Base-by-base conservation (phyloP, 2,888 invertebrate genomes). In the Listrodromus nycthemerus region DNA sequence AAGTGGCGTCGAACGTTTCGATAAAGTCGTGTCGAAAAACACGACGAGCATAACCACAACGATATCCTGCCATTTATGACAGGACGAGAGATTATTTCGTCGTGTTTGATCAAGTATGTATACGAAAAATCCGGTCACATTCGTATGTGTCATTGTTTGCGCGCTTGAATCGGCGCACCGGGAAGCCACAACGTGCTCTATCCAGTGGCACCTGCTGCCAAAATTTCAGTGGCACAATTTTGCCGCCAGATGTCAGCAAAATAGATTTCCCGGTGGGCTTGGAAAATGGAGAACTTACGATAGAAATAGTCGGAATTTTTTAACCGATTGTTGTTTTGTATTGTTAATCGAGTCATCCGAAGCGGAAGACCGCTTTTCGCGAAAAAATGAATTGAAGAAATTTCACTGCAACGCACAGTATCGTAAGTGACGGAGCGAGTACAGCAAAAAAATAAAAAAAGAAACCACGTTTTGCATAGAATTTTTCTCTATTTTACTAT, bases 201-300 rank as follows among this genome's bases (percentile, higher is more conserved):
- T 41, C 41, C 41, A 41, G 16, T 16, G 41, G 41, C 0, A 16
- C 41, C 1, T 16, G 41, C 41, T 4, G 41, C 0, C 41, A 10
- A 13, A 3, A 1, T 16, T 13, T 0, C 3, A 6, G 21, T 58
- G 0, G 21, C 21, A 1, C 58, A 8, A 19, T 48, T 6, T 16
- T 41, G 24, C 70, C 27, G 33, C 61, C 24, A 50, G 83, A 67
- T 70, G 80, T 70, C 75, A 76, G 19, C 33, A 30, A 19, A 1
- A 10, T 16, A 30, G 7, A 30, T 30, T n/a, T 30, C 30, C 45
- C 69, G 5, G 19, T 24, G 24, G 65, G 78, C 80, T 84, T 78
- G 74, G 77, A 84, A 84, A 84, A 84, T 84, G 84, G 84, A 69
- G 70, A 69, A 69, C 63, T 55, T 19, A 63, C 70, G 55, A 73